phyloP scores from a whole-genome alignment of 2,888 invertebrate genomes.

The Drosophila macrospina region DNA sequence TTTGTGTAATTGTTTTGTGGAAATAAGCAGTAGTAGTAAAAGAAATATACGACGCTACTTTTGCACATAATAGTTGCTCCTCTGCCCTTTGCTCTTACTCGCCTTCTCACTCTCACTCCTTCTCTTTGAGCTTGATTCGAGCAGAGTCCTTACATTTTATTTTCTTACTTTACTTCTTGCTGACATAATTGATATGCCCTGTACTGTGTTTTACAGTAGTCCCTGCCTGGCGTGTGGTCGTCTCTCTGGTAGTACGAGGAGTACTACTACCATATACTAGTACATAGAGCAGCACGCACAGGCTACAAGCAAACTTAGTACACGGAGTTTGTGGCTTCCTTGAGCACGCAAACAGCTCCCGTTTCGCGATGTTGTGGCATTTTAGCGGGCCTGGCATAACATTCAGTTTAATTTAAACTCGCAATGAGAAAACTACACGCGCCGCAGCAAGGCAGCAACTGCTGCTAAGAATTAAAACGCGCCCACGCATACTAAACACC shows the following conservation, averaged over 20 bases:
- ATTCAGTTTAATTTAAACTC: slow-evolving; percentile 82
- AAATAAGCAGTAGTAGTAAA: slow-evolving; percentile 62
- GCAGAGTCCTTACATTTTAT: slow-evolving; percentile 22
- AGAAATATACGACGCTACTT: slow-evolving; percentile 45
- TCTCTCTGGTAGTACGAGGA: slow-evolving; percentile 4
- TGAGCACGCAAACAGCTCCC: slow-evolving; percentile 57
- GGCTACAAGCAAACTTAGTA: slow-evolving; percentile 6
- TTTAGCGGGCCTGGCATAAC: slow-evolving; percentile 60
- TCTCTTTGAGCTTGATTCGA: slow-evolving; percentile 5
- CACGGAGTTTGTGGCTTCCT: slow-evolving; percentile 31
- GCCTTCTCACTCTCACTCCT: background rate
- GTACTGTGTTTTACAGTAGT: slow-evolving; percentile 41
- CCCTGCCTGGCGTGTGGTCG: slow-evolving; percentile 40
- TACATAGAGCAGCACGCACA: slow-evolving; percentile 46
- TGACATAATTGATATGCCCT: slow-evolving; percentile 78
- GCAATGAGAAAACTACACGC: slow-evolving; percentile 73
- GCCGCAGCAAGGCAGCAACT: slow-evolving; percentile 27
- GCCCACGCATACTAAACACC: slow-evolving; percentile 8
- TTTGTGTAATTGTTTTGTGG: slow-evolving; percentile 77
- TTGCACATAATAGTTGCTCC: slow-evolving; percentile 18
- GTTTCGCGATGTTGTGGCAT: slow-evolving; percentile 59
- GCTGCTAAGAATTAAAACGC: slow-evolving; percentile 28
- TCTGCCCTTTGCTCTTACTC: background rate
- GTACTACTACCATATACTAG: slow-evolving; percentile 8
- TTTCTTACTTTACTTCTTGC: slow-evolving; percentile 42